These are phyloP conservation scores for Corythoichthys haematopterus DNA, from an alignment of 2,113 vertebrate genomes.

Conservation along the genomic window DNA sequence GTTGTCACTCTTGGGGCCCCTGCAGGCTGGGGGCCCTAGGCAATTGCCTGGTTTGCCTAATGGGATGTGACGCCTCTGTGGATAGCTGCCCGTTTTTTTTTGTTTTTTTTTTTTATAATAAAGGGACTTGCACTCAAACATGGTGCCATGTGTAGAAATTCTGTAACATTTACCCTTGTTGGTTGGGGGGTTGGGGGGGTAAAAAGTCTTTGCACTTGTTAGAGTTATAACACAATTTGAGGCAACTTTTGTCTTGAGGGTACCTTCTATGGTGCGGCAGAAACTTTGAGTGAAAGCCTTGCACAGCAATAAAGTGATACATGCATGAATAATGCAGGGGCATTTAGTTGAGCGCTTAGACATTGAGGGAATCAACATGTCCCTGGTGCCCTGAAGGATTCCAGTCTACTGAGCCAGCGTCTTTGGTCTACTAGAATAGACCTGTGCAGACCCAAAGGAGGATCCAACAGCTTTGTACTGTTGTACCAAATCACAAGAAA, in stretches of 20 bases:
- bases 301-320: conserved; percentile 73
- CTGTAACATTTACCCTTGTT: neutral
- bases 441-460: conserved; percentile 48
- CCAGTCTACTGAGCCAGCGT: conserved; percentile 69
- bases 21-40: too few relatives aligned
- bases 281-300: conserved; percentile 68
- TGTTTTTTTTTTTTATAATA: too few relatives aligned
- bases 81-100: too few relatives aligned
- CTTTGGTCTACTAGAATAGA: conserved; percentile 62
- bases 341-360: conserved; percentile 70
- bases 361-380: conserved; percentile 66
- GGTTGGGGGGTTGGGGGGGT: neutral
- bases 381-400: conserved; percentile 66
- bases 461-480: conserved; percentile 29
- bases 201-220: conserved; percentile 16
- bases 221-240: conserved; percentile 25
- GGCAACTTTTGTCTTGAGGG: conserved; percentile 45
- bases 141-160: neutral
- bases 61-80: too few relatives aligned
- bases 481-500: conserved; percentile 36
- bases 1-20: too few relatives aligned
- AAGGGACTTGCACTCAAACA: neutral
- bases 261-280: conserved; percentile 55
- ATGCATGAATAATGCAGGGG: conserved; percentile 74
- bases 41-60: too few relatives aligned